Conservation (phyloP, 2,113 vertebrate species). For the Corvus cornix region DNA sequence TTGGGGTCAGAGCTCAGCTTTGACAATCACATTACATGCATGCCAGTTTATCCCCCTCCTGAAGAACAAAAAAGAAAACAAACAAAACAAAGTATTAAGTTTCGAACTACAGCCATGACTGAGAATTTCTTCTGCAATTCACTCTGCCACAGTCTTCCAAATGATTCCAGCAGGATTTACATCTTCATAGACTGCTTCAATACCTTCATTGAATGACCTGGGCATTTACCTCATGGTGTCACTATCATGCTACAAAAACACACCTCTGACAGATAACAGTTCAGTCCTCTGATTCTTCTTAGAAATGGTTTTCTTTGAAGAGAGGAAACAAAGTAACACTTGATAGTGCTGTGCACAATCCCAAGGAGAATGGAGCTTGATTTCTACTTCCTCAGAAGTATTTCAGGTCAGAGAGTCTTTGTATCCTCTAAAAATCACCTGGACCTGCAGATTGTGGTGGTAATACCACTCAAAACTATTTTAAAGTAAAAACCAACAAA, state of each 20-base stretch:
- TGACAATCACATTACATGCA: neutral
- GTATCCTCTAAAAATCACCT: neutral
- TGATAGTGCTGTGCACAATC: neutral
- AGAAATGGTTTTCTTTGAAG: neutral
- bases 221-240: neutral
- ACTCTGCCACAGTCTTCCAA: neutral
- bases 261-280: neutral
- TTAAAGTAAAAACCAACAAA: neutral
- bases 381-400: neutral
- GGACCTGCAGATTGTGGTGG: neutral
- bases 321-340: neutral
- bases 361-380: neutral
- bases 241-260: neutral
- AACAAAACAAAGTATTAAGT: neutral
- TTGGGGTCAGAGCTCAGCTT: neutral
- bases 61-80: neutral
- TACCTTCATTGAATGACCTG: neutral
- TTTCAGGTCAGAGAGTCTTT: neutral
- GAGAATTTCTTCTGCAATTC: neutral
- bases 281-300: neutral
- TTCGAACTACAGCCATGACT: neutral
- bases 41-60: neutral
- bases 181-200: neutral
- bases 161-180: neutral
- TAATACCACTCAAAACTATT: neutral